These are phyloP conservation scores for Protophormia terraenovae DNA, from an alignment of 2,888 invertebrate genomes.

Conservation along the genomic window DNA sequence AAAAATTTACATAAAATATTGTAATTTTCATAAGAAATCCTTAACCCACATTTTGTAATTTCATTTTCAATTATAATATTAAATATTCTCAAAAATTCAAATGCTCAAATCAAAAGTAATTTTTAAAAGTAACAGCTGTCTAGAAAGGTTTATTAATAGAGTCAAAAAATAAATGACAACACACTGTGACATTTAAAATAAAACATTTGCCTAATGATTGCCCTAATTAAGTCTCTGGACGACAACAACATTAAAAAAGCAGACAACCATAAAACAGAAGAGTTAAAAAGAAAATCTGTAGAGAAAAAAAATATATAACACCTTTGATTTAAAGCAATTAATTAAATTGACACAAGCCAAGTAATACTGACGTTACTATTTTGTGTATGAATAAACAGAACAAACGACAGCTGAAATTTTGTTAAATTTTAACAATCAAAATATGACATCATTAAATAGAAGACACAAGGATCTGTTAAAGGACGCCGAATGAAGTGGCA, in stretches of 20 bases:
- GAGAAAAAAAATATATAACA: slow-evolving; percentile 29
- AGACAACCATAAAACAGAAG: slow-evolving; percentile 12
- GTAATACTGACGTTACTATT: background rate
- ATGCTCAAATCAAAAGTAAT: background rate
- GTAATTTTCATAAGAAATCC: background rate
- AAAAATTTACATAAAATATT: background rate
- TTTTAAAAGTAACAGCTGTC: slow-evolving; percentile 38
- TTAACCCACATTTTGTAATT: background rate
- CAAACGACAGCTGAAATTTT: slow-evolving; percentile 43
- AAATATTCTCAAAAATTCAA: background rate
- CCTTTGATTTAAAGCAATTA: slow-evolving; percentile 53
- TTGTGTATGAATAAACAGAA: background rate
- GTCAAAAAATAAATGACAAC: slow-evolving; percentile 7
- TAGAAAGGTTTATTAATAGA: slow-evolving; percentile 36
- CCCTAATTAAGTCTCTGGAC: slow-evolving; percentile 37
- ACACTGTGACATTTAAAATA: background rate
- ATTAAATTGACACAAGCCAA: slow-evolving; percentile 43
- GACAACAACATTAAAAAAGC: background rate
- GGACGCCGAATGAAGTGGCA: background rate
- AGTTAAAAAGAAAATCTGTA: slow-evolving; percentile 18
- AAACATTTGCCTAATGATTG: slow-evolving; percentile 19
- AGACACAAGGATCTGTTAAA: background rate
- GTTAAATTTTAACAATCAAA: slow-evolving; percentile 22
- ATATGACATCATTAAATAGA: slow-evolving; percentile 31
- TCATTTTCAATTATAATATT: background rate